Evolutionary conservation across 2,888 invertebrate genomes (phyloP).

Genomic region (Eudemis profundana): DNA sequence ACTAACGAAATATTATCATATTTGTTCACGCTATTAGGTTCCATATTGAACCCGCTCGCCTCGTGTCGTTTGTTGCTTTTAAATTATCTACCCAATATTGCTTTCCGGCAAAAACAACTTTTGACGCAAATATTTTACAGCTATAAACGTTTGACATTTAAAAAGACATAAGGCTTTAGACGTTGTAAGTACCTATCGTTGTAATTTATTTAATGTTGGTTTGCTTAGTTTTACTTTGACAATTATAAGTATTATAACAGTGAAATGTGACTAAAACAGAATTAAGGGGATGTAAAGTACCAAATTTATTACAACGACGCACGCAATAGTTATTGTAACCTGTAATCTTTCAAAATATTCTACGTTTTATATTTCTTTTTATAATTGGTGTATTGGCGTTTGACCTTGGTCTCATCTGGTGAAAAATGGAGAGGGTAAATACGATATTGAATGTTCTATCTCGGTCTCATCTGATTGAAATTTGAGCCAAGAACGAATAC

Average conservation of each 20-base stretch:
- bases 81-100: conserved; percentile 25
- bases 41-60: conserved; percentile 14
- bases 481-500: no score
- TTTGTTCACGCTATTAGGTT: conserved; percentile 1
- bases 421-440: no score
- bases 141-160: background rate
- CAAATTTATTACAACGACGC: no score
- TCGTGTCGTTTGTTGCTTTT: conserved; percentile 20
- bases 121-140: conserved; percentile 5
- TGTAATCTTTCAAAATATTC: no score
- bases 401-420: no score
- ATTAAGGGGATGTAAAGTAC: no score
- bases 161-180: background rate
- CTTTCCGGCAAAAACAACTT: conserved; percentile 12
- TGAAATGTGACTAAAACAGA: no score
- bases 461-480: no score
- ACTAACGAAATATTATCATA: background rate
- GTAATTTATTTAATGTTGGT: background rate
- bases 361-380: no score
- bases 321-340: no score
- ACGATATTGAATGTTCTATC: no score
- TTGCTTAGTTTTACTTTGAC: background rate
- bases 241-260: background rate
- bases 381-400: no score
- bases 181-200: background rate